Evolutionary conservation across 1,140 invertebrate species (phyloP).

Genomic region (Adoxophyes honmai): DNA sequence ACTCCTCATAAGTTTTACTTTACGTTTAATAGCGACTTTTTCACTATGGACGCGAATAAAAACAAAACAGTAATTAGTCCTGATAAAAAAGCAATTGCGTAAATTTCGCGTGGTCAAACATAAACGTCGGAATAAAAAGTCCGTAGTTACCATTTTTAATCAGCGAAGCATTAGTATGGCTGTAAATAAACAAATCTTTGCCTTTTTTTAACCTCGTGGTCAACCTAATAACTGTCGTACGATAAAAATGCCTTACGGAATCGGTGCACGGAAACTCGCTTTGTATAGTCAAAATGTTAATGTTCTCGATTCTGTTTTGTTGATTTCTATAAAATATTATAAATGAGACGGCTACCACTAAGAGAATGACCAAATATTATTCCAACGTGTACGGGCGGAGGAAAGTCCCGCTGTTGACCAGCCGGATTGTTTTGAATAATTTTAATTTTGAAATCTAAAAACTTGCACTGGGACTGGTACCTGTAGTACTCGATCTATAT

Average conservation of each 20-base stretch:
- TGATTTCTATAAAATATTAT: constrained; percentile 77
- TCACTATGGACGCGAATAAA: too few species aligned
- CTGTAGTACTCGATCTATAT: too few species aligned
- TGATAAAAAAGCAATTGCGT: too few species aligned
- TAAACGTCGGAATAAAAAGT: too few species aligned
- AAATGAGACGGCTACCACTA: constrained; percentile 74
- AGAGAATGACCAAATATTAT: constrained; percentile 73
- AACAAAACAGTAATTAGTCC: too few species aligned
- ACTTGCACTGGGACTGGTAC: too few species aligned
- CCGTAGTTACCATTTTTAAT: too few species aligned
- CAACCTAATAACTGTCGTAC: constrained; percentile 21
- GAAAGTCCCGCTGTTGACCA: constrained; percentile 35
- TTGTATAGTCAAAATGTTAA: constrained; percentile 59
- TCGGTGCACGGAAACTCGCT: constrained; percentile 40
- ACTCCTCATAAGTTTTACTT: too few species aligned
- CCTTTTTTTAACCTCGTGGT: constrained; percentile 6
- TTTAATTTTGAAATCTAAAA: too few species aligned
- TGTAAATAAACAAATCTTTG: constrained; percentile 5
- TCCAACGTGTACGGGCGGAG: constrained; percentile 25
- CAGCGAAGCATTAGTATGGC: background rate
- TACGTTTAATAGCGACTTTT: too few species aligned
- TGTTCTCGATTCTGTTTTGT: constrained; percentile 71
- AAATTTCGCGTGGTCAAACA: too few species aligned
- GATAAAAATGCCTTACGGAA: constrained; percentile 53
- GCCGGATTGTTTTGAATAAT: too few species aligned